A percentile compares a stretch with the other conserved stretches of the same genome.
Conservation (phyloP, 2,113 vertebrate species). For the Burhinus oedicnemus region DNA sequence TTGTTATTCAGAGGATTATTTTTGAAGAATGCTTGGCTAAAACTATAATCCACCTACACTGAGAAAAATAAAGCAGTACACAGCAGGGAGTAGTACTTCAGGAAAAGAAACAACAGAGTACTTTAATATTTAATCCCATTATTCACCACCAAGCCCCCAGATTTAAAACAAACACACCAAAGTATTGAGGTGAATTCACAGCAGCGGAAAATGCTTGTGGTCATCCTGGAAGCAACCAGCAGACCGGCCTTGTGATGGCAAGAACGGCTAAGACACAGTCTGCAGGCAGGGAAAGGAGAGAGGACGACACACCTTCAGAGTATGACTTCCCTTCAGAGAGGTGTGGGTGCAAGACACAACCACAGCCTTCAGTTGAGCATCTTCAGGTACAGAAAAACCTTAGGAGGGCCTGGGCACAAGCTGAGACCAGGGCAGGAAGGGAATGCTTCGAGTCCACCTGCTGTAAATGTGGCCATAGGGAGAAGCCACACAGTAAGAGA, state of each 20-base stretch:
- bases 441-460: neutral
- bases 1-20: constrained; percentile 4
- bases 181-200: neutral
- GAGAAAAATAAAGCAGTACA: constrained; percentile 3
- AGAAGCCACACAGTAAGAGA: neutral
- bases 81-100: neutral
- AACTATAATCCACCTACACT: neutral
- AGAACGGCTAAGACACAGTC: neutral
- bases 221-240: neutral
- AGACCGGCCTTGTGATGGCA: neutral
- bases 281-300: neutral
- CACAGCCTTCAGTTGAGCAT: neutral
- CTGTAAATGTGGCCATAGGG: neutral
- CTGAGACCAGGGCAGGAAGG: neutral
- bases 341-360: neutral
- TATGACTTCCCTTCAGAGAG: neutral
- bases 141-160: neutral
- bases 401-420: neutral
- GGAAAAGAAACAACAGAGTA: neutral
- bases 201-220: neutral
- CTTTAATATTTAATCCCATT: neutral
- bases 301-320: neutral
- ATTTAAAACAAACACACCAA: neutral
- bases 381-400: neutral
- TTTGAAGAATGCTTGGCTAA: neutral